Evolutionary conservation across 1,140 invertebrate species (phyloP).

Genomic region (Octopus bimaculoides): DNA sequence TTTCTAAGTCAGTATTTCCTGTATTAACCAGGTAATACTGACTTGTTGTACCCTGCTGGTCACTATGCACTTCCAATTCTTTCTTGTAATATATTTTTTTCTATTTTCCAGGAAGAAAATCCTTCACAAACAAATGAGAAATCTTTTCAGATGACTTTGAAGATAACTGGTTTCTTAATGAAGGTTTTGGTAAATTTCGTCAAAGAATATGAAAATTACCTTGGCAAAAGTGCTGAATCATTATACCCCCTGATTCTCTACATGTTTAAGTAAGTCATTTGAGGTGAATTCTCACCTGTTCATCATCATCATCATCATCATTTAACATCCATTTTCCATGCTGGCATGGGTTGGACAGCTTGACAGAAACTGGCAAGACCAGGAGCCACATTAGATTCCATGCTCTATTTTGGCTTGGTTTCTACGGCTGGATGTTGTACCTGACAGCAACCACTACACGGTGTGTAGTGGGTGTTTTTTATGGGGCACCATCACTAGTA

Average conservation of each 20-base stretch:
- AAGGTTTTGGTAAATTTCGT: conserved; percentile 44
- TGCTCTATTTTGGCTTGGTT: no score
- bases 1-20: neutral
- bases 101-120: neutral
- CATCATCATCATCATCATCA: no score
- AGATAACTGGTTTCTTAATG: conserved; percentile 48
- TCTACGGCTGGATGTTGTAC: no score
- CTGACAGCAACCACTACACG: no score
- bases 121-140: conserved; percentile 45
- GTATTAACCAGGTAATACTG: neutral
- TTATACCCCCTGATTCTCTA: conserved; percentile 33
- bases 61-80: neutral
- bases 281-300: no score
- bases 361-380: no score
- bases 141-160: conserved; percentile 44
- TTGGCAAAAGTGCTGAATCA: conserved; percentile 28
- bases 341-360: no score
- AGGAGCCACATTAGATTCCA: no score
- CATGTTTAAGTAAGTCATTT: conserved; percentile 29
- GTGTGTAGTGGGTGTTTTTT: no score
- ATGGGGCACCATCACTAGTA: no score
- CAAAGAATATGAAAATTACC: conserved; percentile 35
- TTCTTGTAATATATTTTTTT: neutral
- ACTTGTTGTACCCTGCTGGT: neutral
- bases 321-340: no score